Base-by-base conservation (phyloP, 2,888 invertebrate species). In the Palloptera scutellata region DNA sequence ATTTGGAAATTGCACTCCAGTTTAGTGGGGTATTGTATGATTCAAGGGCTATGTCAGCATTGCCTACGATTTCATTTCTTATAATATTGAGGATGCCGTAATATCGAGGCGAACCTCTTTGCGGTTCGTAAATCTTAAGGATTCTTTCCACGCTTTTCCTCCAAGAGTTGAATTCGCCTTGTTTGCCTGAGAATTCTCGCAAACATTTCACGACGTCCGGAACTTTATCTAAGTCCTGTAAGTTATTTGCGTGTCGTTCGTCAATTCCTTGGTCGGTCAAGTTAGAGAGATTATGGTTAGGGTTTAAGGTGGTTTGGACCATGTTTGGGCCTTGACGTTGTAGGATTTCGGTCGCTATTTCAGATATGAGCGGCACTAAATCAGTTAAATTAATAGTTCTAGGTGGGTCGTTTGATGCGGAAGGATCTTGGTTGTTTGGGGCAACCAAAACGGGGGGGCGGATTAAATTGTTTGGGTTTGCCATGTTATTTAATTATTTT, bases 31-130 rank as follows among this genome's bases (percentile, higher is more conserved):
- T n/a, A n/a, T n/a, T n/a, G n/a, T n/a, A n/a, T n/a, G n/a, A n/a
- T n/a, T n/a, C n/a, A n/a, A 69, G 51, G 15, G 62, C 59, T 13
- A 45, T 61, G 20, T 69, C 66, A 12, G 69, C 69, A 45, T 69
- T 53, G 12, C 69, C 62, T 59, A 66, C 54, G 19, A 62, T 66
- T 15, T 69, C 62, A 17, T 69, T 67, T 43, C 67, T 43, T 12
- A 64, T 45, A 8, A 57, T 57, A 6, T 52, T 70, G 11, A 67
- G 15, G 17, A 70, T 67, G 0, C 66, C 64, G 20, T 59, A 64
- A 40, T 69, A 69, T 57, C 55, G 63, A 13, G 63, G 60, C 13
- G 63, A 60, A 8, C 66, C 69, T 53, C 54, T 62, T 11, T 30
- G 11, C 11, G 30, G 30, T 19, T 66, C 69, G 54, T 69, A 69